These are phyloP conservation scores for Osmerus eperlanus DNA, from an alignment of 2,113 vertebrate genomes.

Conservation along the genomic window DNA sequence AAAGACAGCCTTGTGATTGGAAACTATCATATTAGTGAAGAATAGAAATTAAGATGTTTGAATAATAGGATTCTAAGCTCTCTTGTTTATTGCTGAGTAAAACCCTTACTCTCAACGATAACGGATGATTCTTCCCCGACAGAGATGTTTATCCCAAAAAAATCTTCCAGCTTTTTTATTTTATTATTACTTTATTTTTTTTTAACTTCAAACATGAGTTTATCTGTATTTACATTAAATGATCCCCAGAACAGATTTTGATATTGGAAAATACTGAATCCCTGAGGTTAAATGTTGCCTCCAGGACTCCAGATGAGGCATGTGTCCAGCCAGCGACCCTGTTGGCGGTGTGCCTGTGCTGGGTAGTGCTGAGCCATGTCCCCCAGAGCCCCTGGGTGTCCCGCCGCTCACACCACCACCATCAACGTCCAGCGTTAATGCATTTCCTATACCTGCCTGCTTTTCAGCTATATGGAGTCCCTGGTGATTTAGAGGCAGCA, in stretches of 20 bases:
- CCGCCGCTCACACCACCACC: conserved; percentile 52
- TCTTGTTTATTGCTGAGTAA: no score
- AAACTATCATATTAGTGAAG: no score
- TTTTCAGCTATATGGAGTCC: conserved; percentile 62
- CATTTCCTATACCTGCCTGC: conserved; percentile 68
- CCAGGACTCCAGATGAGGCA: conserved; percentile 6
- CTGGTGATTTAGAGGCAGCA: conserved; percentile 78
- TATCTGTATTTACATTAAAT: not conserved
- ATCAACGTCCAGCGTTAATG: conserved; percentile 69
- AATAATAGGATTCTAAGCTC: no score
- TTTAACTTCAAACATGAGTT: not conserved
- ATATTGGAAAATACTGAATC: not conserved
- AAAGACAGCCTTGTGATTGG: not conserved
- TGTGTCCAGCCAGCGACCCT: conserved; percentile 25
- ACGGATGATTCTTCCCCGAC: no score
- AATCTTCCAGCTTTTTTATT: no score
- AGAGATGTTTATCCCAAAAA: no score
- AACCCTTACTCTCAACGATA: no score
- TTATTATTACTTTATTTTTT: no score
- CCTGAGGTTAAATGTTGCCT: not conserved
- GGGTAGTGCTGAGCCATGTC: conserved; percentile 46
- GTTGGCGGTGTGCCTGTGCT: conserved; percentile 30
- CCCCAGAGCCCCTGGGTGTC: conserved; percentile 53
- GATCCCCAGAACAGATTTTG: not conserved
- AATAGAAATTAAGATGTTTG: no score